Conservation (phyloP, 2,797 vertebrate genomes). For the Myotis myotis region DNA sequence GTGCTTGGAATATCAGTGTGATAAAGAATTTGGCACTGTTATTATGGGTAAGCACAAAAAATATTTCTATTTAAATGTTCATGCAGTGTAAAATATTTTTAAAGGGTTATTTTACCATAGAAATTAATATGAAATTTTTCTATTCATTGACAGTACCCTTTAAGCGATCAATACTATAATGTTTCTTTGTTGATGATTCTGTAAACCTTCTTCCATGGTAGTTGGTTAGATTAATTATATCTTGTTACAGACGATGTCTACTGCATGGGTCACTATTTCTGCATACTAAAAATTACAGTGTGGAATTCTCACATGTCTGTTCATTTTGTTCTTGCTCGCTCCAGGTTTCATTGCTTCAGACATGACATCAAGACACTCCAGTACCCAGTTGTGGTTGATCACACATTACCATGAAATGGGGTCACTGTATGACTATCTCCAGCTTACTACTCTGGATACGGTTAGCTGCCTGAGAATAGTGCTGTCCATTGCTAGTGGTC, state of each 20-base stretch:
- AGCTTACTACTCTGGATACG: slow-evolving; percentile 94
- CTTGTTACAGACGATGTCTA: not conserved
- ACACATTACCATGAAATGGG: slow-evolving; percentile 99
- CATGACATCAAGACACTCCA: slow-evolving; percentile 99
- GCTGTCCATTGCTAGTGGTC: slow-evolving; percentile 94
- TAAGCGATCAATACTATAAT: not conserved
- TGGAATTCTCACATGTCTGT: not conserved
- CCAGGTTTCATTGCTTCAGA: slow-evolving; percentile 97
- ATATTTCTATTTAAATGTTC: not conserved
- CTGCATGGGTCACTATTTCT: not conserved
- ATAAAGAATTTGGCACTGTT: not conserved
- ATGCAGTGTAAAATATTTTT: not conserved
- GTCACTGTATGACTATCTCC: slow-evolving; percentile 96
- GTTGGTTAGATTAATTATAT: slow-evolving; percentile 14
- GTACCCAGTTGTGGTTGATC: slow-evolving; percentile 97
- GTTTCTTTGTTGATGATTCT: not conserved
- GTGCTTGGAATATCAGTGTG: not conserved
- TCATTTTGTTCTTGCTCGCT: not conserved
- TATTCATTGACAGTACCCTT: not conserved
- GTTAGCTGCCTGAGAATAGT: slow-evolving; percentile 94
- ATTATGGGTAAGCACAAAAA: not conserved
- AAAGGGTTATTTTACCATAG: not conserved
- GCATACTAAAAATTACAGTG: not conserved
- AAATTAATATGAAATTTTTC: not conserved
- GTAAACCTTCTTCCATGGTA: not conserved